These are phyloP conservation scores for Apostichopus californicus DNA, from an alignment of 35 echinoderm and acorn worm species.

Conservation along the genomic window DNA sequence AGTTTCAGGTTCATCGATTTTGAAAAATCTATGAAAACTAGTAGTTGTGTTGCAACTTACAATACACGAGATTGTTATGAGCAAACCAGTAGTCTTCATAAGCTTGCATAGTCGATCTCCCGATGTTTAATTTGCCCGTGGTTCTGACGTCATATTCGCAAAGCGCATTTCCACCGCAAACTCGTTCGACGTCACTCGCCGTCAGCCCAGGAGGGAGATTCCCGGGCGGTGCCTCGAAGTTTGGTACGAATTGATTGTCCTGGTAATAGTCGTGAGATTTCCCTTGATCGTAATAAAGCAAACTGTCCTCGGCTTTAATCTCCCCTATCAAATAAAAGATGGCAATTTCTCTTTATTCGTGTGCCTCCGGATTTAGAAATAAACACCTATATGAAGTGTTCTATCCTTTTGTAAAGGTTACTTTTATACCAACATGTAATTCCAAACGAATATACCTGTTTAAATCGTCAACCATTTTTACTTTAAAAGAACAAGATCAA, in stretches of 20 bases:
- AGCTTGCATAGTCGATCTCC: conserved; percentile 83
- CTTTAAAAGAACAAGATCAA: no score
- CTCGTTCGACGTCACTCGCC: conserved; percentile 48
- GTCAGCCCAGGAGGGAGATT: neutral
- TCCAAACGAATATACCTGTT: no score
- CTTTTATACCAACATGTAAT: no score
- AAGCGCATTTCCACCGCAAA: conserved; percentile 71
- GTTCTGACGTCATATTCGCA: conserved; percentile 86
- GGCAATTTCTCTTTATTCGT: no score
- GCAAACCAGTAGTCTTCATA: conserved; percentile 80
- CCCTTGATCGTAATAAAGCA: conserved; percentile 75
- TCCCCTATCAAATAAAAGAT: conserved; percentile 51
- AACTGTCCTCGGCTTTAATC: conserved; percentile 31
- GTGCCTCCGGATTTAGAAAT: no score
- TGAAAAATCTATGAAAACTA: no score
- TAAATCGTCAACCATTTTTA: no score
- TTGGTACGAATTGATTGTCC: conserved; percentile 73
- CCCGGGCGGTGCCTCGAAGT: conserved; percentile 62
- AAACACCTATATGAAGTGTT: no score
- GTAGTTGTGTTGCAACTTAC: conserved; percentile 43
- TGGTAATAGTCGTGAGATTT: conserved; percentile 63
- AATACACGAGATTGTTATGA: conserved; percentile 53
- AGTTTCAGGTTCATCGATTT: no score
- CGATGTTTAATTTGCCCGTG: conserved; percentile 76
- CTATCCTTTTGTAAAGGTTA: no score